Base-by-base conservation (phyloP, 2,888 invertebrate genomes). In the Galerucella pusilla region DNA sequence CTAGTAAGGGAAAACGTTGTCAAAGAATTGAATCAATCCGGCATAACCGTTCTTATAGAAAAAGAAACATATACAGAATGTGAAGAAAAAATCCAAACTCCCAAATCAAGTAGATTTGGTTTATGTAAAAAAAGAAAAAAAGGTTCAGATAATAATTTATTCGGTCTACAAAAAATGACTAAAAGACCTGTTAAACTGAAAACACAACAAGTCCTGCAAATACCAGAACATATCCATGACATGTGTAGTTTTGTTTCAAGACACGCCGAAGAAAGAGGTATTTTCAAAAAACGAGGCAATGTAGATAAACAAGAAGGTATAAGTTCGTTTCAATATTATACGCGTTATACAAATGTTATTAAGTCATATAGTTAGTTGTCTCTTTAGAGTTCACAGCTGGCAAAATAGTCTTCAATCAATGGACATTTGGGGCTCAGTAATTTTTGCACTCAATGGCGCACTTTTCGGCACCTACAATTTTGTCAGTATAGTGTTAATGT, bases 211-310 rank as follows among this genome's bases (percentile, higher is more conserved):
- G 91, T 92, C 71, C 88, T 94, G 57, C 89, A 91, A 85, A 91
- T 95, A 42, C 95, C 95, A 9, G 89, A 90, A 77, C 91, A 94
- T 82, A 91, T 95, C 0, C 91, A 92, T 79, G 92, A 93, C 83
- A 91, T 93, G 83, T 93, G 94, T 80, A 89, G 91, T 68, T 92
- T 91, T 81, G 90, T 95, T 68, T 88, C 92, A 76, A 89, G 91
- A 65, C 91, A 93, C 86, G 90, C 93, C 28, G 90, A 91, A 71
- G 91, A 92, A n/a, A 96, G 96, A 85, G 97, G 97, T 0, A 88
- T 97, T 59, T 97, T 97, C 85, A 90, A 97, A 7, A 96, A 96
- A 89, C 94, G 95, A 54, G 97, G 96, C 11, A 95, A 95, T 1
- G 91, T 94, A 80, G 89, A 91, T 59, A 90, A 96, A 77, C 95